Evolutionary conservation across 2,888 invertebrate genomes (phyloP).

Genomic region (Blastobasis lacticolella): DNA sequence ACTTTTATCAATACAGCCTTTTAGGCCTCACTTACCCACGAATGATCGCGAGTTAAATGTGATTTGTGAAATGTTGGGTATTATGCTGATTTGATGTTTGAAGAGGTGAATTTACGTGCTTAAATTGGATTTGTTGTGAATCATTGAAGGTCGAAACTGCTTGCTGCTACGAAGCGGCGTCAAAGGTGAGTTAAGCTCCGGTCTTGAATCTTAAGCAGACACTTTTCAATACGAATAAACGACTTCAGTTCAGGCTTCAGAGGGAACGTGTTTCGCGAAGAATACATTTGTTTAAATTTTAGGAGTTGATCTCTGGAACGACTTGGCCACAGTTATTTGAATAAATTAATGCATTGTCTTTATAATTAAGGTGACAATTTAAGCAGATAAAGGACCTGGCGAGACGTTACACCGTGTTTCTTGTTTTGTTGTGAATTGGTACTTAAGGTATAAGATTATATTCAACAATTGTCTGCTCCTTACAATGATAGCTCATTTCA

Average conservation of each 20-base stretch:
- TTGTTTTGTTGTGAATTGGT: neutral
- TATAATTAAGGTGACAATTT: constrained; percentile 24
- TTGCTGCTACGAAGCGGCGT: constrained; percentile 18
- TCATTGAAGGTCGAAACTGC: constrained; percentile 29
- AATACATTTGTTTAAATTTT: constrained; percentile 30
- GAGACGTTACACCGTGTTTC: neutral
- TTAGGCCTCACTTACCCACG: constrained; percentile 25
- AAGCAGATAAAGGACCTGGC: constrained; percentile 9
- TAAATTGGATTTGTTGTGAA: constrained; percentile 43
- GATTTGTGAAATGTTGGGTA: constrained; percentile 56
- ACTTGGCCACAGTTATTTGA: constrained; percentile 24
- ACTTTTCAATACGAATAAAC: constrained; percentile 44
- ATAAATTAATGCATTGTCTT: constrained; percentile 33
- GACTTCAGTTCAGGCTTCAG: constrained; percentile 12
- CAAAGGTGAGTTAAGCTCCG: constrained; percentile 41
- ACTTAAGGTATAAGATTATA: neutral
- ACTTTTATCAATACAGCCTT: constrained; percentile 40
- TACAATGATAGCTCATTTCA: too few species aligned
- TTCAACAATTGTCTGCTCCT: neutral
- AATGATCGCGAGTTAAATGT: constrained; percentile 39
- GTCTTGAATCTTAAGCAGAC: constrained; percentile 36
- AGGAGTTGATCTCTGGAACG: constrained; percentile 27
- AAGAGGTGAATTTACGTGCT: constrained; percentile 48
- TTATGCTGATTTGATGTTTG: constrained; percentile 48
- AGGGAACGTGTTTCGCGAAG: constrained; percentile 20